phyloP scores from a whole-genome alignment of 2,797 vertebrate species.

The Antennarius maculatus region DNA sequence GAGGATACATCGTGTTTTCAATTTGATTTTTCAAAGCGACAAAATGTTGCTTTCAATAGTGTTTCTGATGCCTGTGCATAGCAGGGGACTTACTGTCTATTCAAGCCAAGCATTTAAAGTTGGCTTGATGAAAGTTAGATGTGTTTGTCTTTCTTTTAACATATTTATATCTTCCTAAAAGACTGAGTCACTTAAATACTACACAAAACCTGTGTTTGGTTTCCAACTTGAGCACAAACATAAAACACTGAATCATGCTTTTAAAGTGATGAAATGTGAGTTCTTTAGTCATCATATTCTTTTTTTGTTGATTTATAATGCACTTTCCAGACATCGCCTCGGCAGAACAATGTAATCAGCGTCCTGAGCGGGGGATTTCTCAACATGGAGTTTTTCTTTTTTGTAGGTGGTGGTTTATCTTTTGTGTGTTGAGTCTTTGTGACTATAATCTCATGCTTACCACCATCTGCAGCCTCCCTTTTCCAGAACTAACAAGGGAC shows the following conservation, averaged over 20 bases:
- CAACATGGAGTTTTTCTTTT: constrained; percentile 8
- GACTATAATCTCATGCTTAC: constrained; percentile 15
- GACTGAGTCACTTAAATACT: not conserved
- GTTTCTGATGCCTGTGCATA: not conserved
- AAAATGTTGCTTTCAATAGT: constrained; percentile 16
- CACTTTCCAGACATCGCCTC: constrained; percentile 6
- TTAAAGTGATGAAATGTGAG: not conserved
- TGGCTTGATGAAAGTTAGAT: too few relatives aligned
- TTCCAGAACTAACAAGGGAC: constrained; percentile 24
- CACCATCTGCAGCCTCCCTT: not conserved
- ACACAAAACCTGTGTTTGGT: not conserved
- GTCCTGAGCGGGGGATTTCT: not conserved
- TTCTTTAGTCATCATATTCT: not conserved
- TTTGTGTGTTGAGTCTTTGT: constrained; percentile 8
- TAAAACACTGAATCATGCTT: not conserved
- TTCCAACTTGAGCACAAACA: not conserved
- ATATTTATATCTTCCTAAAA: too few relatives aligned
- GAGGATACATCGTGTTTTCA: constrained; percentile 1
- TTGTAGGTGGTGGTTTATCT: constrained; percentile 7
- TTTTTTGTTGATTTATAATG: not conserved
- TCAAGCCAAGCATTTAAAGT: too few relatives aligned
- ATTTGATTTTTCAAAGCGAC: constrained; percentile 37
- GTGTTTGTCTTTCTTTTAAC: too few relatives aligned
- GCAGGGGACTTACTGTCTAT: too few relatives aligned
- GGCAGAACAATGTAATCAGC: constrained; percentile 3